Evolutionary conservation across 1,140 invertebrate species (phyloP), one percentile per base, ranked within the genome.

Genomic region (Charaxes varanes): DNA sequence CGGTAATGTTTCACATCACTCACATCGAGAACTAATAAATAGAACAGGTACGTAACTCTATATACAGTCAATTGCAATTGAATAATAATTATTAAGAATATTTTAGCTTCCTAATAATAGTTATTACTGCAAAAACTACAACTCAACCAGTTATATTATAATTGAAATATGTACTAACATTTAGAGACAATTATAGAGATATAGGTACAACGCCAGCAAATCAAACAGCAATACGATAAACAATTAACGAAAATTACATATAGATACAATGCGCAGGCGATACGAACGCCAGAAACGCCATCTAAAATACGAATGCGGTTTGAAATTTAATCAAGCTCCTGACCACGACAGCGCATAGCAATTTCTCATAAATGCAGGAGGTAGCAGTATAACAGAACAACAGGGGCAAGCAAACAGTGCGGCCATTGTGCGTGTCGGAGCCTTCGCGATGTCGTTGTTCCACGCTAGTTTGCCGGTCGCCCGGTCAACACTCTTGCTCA

Each of bases 361-460:
- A 66, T 67, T 50, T 57, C 58, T 59, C 55, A 51, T 54, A 37
- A 45, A 54, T 43, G 45, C 51, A 36, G 27, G 37, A 42, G 41
- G 45, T 34, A 33, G 42, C 35, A 44, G 35, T 38, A 51, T 34
- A 49, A 45, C 57, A 62, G 46, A 45, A 56, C 45, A 54, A 51
- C 44, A 48, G 50, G 57, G 55, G 37, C 53, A 59, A 62, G 46
- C 51, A 72, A 71, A 74, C 62, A 72, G 32, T 47, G 53, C 27
- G 49, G 52, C 63, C 50, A 72, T 78, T 72, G 68, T 70, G 65
- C 70, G 62, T 68, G 62, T 58, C 41, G 48, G 42, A 45, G 52
- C 52, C 48, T 52, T 57, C 30, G 46, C 53, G 40, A 31, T 47
- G 49, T 50, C 62, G 48, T 52, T 62, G 58, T 65, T 67, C 52